Evolutionary conservation across 2,797 vertebrate genomes (phyloP), one percentile per base, ranked within the genome.

Genomic region (Pachyuromys duprasi): DNA sequence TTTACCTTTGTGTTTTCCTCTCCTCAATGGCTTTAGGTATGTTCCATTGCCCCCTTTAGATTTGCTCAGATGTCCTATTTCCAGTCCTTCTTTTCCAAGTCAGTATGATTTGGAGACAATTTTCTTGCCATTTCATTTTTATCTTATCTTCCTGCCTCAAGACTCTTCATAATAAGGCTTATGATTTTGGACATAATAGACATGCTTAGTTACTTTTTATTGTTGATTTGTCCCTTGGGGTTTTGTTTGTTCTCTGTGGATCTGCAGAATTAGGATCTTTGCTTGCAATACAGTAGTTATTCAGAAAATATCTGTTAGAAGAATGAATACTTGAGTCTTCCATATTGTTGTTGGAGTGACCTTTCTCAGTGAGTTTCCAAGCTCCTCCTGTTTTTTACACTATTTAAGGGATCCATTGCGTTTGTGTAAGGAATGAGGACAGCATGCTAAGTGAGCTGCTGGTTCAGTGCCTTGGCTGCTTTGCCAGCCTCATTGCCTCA

Each of bases 61-160:
- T 93, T 89, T 74, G 39, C 57, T 93, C 42, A 92, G 24, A 11
- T 65, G 86, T 63, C 20, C 31, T n/a, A 49, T 91, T 82, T 76
- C 60, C 42, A 89, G 6, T 5, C 13, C 81, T 67, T 49, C 24
- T 62, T 91, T 84, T 39, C 88, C 82, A n/a, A 88, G 24, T 5
- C 17, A 20, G 5, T 91, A 24, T 45, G 12, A 57, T 69, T 88
- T 55, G 62, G 42, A 80, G 76, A 45, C 12, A 31, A 4, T 70
- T 86, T 83, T 31, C 26, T 70, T 2, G 74, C 20, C 53, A 42
- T 78, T 79, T 79, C 17, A 17, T 86, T 89, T 45, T 18, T 69
- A 6, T 67, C 70, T 53, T 57, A 2, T 3, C n/a, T 13, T 65
- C 17, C 8, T 36, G 26, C 79, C 39, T 81, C 75, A 31, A 74